A percentile compares a stretch with the other conserved stretches of the same genome.
These are phyloP conservation scores for Ceraclea dissimilis DNA, from an alignment of 2,888 invertebrate genomes.

Conservation along the genomic window DNA sequence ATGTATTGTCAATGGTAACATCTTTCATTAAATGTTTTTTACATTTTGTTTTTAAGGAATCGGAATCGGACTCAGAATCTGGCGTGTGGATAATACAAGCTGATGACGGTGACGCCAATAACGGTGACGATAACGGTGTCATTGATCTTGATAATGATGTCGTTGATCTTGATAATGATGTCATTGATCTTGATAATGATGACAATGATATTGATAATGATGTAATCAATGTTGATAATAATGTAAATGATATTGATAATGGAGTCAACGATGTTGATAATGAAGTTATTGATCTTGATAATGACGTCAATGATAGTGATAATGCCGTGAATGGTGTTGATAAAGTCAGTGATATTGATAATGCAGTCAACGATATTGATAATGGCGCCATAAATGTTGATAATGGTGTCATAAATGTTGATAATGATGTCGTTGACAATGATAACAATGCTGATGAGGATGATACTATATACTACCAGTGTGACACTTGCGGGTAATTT, in stretches of 20 bases:
- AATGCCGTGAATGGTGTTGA: no score
- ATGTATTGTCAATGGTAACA: no score
- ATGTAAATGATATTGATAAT: background rate
- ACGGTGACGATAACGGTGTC: no score
- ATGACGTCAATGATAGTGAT: background rate
- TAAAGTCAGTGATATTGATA: no score
- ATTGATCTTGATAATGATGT: background rate
- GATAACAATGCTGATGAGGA: background rate
- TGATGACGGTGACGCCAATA: background rate
- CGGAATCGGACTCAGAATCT: slow-evolving; percentile 16
- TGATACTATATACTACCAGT: background rate
- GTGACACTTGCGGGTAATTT: background rate
- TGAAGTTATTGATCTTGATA: background rate
- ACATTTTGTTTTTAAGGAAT: background rate
- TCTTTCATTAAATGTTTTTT: no score
- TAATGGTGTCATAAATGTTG: background rate
- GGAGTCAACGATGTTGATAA: no score
- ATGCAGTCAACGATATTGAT: no score
- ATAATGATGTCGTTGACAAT: background rate
- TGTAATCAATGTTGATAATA: background rate
- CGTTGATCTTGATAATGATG: background rate
- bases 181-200: background rate
- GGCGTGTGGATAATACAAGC: slow-evolving; percentile 20
- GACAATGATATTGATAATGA: background rate
- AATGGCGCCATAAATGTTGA: no score